These are phyloP conservation scores for Bostrychus sinensis DNA, from an alignment of 2,113 vertebrate genomes.

Conservation along the genomic window DNA sequence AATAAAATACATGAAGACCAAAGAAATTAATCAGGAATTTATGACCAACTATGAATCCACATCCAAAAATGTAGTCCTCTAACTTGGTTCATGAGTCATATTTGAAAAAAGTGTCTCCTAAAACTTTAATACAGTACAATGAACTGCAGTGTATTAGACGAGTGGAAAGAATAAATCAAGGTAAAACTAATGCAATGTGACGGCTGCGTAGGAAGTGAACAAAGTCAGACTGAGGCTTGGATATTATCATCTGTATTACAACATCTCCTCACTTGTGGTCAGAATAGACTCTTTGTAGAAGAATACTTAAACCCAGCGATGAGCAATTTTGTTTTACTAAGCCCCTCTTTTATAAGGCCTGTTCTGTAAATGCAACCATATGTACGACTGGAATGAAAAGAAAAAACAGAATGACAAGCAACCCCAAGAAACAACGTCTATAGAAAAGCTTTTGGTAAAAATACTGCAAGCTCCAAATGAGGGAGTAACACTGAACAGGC, in stretches of 20 bases:
- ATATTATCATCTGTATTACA: constrained; percentile 63
- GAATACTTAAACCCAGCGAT: constrained; percentile 62
- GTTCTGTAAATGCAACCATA: constrained; percentile 74
- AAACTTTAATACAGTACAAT: not conserved
- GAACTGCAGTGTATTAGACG: constrained; percentile 9
- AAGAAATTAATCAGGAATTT: not conserved
- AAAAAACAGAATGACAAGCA: constrained; percentile 63
- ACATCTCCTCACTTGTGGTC: constrained; percentile 61
- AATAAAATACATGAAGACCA: not conserved
- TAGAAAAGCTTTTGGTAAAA: constrained; percentile 57
- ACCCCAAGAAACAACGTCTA: constrained; percentile 61
- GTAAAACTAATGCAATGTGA: constrained; percentile 60
- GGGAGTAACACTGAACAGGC: constrained; percentile 54
- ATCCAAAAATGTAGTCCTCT: not conserved
- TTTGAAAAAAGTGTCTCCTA: not conserved
- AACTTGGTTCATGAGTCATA: not conserved
- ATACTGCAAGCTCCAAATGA: constrained; percentile 36
- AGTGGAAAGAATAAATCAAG: constrained; percentile 53
- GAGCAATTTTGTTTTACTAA: constrained; percentile 71
- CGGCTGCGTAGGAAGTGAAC: constrained; percentile 60
- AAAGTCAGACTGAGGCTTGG: constrained; percentile 44
- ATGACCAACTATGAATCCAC: not conserved
- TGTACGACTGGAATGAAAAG: constrained; percentile 60
- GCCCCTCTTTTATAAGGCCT: constrained; percentile 67
- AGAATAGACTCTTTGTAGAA: constrained; percentile 51